A percentile compares a stretch with the other conserved stretches of the same genome.
Conservation (phyloP, 1,140 invertebrate genomes). For the Caerostris darwini region DNA sequence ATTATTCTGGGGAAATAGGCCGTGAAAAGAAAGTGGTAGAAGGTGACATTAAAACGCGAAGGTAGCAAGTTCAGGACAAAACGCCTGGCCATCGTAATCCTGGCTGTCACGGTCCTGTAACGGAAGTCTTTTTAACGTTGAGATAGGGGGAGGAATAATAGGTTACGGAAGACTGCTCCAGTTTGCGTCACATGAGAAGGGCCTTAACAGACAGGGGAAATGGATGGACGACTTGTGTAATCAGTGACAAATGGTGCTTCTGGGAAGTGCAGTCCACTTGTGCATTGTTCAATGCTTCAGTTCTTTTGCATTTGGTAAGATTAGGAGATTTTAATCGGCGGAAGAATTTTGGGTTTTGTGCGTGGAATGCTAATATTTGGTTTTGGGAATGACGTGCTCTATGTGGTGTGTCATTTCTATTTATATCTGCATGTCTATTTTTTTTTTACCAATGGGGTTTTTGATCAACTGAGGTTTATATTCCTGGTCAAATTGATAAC, state of each 20-base stretch:
- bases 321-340: constrained; percentile 1
- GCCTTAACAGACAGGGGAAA: not conserved
- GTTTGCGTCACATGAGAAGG: constrained; percentile 32
- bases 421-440: too few species aligned
- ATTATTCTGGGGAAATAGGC: constrained; percentile 51
- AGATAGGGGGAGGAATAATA: constrained; percentile 47
- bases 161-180: constrained; percentile 50
- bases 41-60: not conserved
- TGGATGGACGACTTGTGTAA: not conserved
- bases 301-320: not conserved
- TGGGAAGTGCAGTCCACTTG: not conserved
- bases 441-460: too few species aligned
- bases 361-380: not conserved
- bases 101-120: constrained; percentile 44
- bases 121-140: constrained; percentile 64
- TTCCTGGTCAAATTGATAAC: too few species aligned
- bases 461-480: too few species aligned
- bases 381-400: not conserved
- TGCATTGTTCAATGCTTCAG: not conserved
- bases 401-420: not conserved
- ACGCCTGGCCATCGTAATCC: constrained; percentile 12
- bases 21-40: constrained; percentile 58
- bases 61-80: constrained; percentile 25
- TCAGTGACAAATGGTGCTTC: constrained; percentile 31
- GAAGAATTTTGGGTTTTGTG: not conserved